These are phyloP conservation scores for Numenius arquata DNA, from an alignment of 2,113 vertebrate genomes.

Conservation along the genomic window DNA sequence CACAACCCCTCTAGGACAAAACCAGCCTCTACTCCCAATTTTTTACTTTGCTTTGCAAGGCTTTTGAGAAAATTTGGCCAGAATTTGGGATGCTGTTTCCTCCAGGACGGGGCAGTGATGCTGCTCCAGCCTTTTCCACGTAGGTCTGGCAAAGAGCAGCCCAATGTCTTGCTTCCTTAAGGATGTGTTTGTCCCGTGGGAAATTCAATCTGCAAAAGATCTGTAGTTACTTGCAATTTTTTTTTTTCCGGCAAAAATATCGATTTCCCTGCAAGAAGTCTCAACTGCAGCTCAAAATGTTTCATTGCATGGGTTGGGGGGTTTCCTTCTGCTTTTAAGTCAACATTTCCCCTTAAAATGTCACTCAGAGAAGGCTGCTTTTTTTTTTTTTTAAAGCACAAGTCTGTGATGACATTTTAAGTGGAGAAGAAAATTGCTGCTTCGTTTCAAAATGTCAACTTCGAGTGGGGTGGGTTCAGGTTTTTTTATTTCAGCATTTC, in stretches of 20 bases:
- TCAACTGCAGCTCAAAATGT: background rate
- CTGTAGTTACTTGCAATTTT: background rate
- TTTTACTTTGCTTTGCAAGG: background rate
- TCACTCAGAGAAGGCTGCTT: background rate
- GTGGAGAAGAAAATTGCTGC: slow-evolving; percentile 50
- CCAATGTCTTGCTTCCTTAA: background rate
- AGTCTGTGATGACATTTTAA: slow-evolving; percentile 60
- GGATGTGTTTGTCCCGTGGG: rapidly evolving
- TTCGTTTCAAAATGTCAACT: slow-evolving; percentile 48
- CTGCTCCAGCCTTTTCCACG: background rate
- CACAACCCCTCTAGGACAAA: background rate
- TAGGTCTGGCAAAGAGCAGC: background rate
- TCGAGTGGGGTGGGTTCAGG: background rate
- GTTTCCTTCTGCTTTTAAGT: slow-evolving; percentile 45
- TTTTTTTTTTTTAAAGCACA: background rate
- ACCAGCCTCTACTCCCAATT: too few species aligned
- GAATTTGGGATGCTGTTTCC: background rate
- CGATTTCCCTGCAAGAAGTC: background rate
- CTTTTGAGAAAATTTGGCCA: background rate
- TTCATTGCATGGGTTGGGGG: background rate
- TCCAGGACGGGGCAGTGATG: background rate
- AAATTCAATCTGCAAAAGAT: background rate
- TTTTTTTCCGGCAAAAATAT: background rate
- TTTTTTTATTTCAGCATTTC: background rate
- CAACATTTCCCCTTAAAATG: slow-evolving; percentile 52